Base-by-base conservation (phyloP, 2,797 vertebrate genomes). In the Mareca strepera region DNA sequence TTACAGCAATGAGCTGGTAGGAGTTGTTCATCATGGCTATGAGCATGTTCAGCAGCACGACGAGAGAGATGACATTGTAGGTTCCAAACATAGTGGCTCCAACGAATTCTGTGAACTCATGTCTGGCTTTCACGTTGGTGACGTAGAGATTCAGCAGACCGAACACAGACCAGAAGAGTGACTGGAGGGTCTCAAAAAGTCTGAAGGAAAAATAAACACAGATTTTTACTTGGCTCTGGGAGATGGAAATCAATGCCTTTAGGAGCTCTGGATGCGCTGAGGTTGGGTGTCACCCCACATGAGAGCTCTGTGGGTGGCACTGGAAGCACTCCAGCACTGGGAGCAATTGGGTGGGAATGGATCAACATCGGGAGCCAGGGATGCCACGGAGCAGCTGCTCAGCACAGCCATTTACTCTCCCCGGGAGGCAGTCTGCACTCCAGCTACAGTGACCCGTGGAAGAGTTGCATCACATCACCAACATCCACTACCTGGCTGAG, bases 21-120 rank as follows among this genome's bases (percentile, higher is more conserved):
- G 99, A 99, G 98, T 99, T 99, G 98, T 99, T 99, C 99, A 99
- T 99, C 99, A 99, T 99, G 97, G 99, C 99, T 56, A 99, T 99
- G 77, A 99, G 98, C 99, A 99, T 99, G 98, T 99, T 99, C 93
- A 99, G 98, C 90, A 99, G 98, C 69, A 99, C 99, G 69, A 99
- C 99, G 81, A 99, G 97, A 6, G 99, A 99, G 98, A 99, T 99
- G 94, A 99, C 98, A 2, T 99, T 99, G 98, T 99, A 99, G 5
- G 99, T 99, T 70, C 99, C 99, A 20, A 99, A 99, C 99, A 99
- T 99, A 8, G 99, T 99, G 39, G 99, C 99, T 48, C 99, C 99
- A 12, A 99, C 98, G 66, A 99, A 99, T 91, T 99, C 99, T 0
- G 99, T 99, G 97, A 99, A 99, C 97, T 99, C 99, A 2, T 99